Base-by-base conservation (phyloP, 1,140 invertebrate species). In the Lerema accius region DNA sequence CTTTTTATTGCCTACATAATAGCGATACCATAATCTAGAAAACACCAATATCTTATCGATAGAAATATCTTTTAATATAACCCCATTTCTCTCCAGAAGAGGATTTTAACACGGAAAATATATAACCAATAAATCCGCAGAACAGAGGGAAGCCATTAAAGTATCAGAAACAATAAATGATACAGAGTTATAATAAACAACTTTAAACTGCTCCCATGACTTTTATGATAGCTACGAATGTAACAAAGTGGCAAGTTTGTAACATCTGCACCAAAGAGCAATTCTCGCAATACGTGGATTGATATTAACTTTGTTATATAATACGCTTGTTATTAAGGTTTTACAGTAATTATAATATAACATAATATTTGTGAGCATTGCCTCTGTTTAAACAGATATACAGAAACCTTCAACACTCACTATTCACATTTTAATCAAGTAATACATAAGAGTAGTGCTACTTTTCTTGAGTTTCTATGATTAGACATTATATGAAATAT, bases 201-300 rank as follows among this genome's bases (percentile, higher is more conserved):
- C 14, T 56, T 46, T 45, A 58, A 58, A 58, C 42, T 58, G 23
- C 46, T 23, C 46, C 43, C 17, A 17, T 45, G 53, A 58, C 53
- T 45, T 58, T 58, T 45, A 58, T 58, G 14, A 58, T 58, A 58
- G 40, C 26, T 13, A 32, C 53, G 43, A 58, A 46, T 58, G 45
- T 46, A 13, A 58, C 43, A 17, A 39, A 59, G 42, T 48, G 23
- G 17, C 17, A 35, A 56, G 17, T 48, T 48, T 19, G 56, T 37
- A 37, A 16, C 56, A 59, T 59, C 17, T 59, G 56, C 17, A 26
- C 32, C 5, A 7, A 59, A 59, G 28, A 6, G 26, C 56, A 45
- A 59, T 48, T 59, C 28, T 39, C 17, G 43, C 56, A 59, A 59
- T 48, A 39, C 39, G 56, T 39, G 28, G 28, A 48, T 43, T 59